Percentiles rank a stretch among this genome's conserved stretches.
Evolutionary conservation across 2,888 invertebrate genomes (phyloP).

Genomic region (Hipparchia sbordonii): DNA sequence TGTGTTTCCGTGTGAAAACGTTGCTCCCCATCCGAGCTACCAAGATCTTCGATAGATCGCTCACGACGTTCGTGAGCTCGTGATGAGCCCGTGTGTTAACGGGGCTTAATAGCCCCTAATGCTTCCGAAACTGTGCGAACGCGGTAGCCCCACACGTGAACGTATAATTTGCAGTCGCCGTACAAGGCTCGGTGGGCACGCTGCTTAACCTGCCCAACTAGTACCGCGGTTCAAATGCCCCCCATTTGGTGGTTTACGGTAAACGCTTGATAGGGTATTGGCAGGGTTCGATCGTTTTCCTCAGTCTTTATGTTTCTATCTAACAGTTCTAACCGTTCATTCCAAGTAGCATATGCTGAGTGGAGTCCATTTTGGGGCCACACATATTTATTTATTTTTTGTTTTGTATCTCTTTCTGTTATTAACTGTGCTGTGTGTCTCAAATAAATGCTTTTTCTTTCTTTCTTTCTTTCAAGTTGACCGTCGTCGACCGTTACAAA

Average conservation of each 20-base stretch:
- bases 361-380: too few species aligned
- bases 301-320: background rate
- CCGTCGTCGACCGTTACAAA: too few species aligned
- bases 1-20: conserved; percentile 70
- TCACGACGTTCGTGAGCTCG: conserved; percentile 77
- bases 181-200: conserved; percentile 41
- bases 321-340: too few species aligned
- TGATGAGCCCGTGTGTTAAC: conserved; percentile 79
- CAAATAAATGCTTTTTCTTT: too few species aligned
- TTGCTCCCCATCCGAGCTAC: conserved; percentile 66
- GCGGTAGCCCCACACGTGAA: conserved; percentile 81
- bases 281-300: background rate
- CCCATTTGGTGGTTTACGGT: conserved; percentile 39
- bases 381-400: too few species aligned
- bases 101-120: conserved; percentile 82
- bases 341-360: too few species aligned
- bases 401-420: too few species aligned
- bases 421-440: too few species aligned
- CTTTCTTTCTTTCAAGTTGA: too few species aligned
- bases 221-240: conserved; percentile 34
- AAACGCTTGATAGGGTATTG: conserved; percentile 25
- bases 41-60: conserved; percentile 78
- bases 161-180: conserved; percentile 69
- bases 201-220: conserved; percentile 39
- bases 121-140: conserved; percentile 83